These are phyloP conservation scores for Pentamera pediparva DNA, from an alignment of 53 echinoderm and acorn worm genomes.

Conservation along the genomic window DNA sequence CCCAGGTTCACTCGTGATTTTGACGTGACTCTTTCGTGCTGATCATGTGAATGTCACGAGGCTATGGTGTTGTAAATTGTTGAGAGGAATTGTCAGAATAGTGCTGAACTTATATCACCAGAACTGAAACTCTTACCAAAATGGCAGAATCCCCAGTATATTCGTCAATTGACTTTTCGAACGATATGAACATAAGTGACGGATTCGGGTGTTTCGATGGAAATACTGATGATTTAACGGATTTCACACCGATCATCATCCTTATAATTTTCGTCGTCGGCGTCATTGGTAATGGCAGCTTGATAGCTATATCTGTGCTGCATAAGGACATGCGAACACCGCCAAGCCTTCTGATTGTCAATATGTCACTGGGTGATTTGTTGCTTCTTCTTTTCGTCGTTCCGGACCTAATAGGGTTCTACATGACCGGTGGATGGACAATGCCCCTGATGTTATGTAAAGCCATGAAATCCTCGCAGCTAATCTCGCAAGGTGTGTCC, in stretches of 20 bases:
- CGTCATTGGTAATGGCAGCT: constrained; percentile 68
- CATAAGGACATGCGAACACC: constrained; percentile 86
- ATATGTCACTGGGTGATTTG: constrained; percentile 75
- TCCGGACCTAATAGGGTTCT: constrained; percentile 56
- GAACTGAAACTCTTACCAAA: not conserved
- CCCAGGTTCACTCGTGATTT: no score
- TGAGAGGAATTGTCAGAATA: no score
- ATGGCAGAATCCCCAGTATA: not conserved
- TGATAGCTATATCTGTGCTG: constrained; percentile 66
- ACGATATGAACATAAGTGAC: not conserved
- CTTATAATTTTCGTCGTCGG: constrained; percentile 47
- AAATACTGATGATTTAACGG: not conserved
- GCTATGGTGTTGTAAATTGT: no score
- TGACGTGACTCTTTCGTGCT: no score
- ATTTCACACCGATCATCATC: constrained; percentile 31
- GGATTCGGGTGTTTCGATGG: not conserved
- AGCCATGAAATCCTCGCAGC: constrained; percentile 51
- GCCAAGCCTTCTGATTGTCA: constrained; percentile 78
- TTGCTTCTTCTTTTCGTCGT: constrained; percentile 56
- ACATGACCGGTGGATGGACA: constrained; percentile 36
- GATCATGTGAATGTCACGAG: no score
- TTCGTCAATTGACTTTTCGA: not conserved
- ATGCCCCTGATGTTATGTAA: constrained; percentile 47
- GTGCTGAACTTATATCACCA: no score
- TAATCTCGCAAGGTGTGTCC: constrained; percentile 81